Percentiles rank a stretch among this genome's conserved stretches.
Evolutionary conservation across 2,113 vertebrate species (phyloP).

Genomic region (Herpailurus yagouaroundi): DNA sequence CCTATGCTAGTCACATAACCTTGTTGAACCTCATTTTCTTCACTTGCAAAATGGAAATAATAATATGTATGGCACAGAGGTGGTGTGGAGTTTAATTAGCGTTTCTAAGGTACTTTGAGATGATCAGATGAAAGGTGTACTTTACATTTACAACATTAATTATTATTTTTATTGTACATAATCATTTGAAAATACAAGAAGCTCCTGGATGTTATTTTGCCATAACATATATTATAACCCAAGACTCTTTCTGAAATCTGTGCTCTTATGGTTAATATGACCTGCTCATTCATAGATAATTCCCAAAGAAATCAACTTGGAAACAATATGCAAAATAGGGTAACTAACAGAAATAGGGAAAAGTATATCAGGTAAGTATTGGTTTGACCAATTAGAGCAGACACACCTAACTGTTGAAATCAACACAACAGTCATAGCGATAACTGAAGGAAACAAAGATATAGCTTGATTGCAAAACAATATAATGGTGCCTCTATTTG

Average conservation of each 20-base stretch:
- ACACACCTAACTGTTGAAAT: constrained; percentile 51
- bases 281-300: background rate
- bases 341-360: background rate
- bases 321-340: background rate
- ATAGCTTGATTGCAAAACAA: constrained; percentile 2
- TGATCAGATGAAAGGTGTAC: constrained; percentile 71
- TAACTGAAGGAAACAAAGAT: constrained; percentile 44
- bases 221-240: background rate
- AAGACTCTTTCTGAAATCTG: background rate
- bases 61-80: constrained; percentile 35
- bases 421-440: constrained; percentile 25
- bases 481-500: constrained; percentile 35
- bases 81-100: constrained; percentile 69
- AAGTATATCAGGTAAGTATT: constrained; percentile 28
- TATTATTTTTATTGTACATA: constrained; percentile 70
- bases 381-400: constrained; percentile 26
- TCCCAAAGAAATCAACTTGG: constrained; percentile 16
- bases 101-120: constrained; percentile 67
- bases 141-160: constrained; percentile 68
- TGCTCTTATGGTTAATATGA: background rate
- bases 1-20: background rate
- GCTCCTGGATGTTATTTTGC: background rate
- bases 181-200: constrained; percentile 58
- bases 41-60: constrained; percentile 60
- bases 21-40: constrained; percentile 64